A percentile compares a stretch with the other conserved stretches of the same genome.
Evolutionary conservation across 2,888 invertebrate genomes (phyloP).

Genomic region (Itoplectis maculator): DNA sequence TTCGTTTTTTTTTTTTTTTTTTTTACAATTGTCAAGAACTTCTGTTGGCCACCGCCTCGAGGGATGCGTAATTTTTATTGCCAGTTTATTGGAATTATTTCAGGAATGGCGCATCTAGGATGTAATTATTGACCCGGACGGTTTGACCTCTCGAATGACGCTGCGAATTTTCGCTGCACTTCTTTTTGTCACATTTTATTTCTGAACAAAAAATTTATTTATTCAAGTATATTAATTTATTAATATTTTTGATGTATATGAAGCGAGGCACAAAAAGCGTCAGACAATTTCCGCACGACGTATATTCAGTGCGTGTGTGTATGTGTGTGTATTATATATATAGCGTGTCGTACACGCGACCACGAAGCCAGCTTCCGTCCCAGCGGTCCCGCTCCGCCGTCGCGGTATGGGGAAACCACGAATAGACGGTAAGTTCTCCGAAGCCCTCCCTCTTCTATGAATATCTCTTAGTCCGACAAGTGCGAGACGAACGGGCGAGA

Average conservation of each 20-base stretch:
- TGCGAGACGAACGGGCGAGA: constrained; percentile 59
- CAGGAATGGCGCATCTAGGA: not conserved
- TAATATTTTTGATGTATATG: too few relatives aligned
- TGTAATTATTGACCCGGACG: not conserved
- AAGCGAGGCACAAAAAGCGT: too few relatives aligned
- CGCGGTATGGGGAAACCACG: constrained; percentile 81
- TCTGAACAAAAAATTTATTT: too few relatives aligned
- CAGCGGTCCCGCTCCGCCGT: constrained; percentile 50
- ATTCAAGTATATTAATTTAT: too few relatives aligned
- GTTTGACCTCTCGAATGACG: too few relatives aligned
- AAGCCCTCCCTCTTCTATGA: constrained; percentile 81
- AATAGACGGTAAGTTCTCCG: constrained; percentile 81
- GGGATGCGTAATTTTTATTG: not conserved
- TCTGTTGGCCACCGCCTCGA: not conserved
- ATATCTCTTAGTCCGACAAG: constrained; percentile 76
- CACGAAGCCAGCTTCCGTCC: constrained; percentile 46
- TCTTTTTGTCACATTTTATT: too few relatives aligned
- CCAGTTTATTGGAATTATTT: not conserved
- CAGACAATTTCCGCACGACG: not conserved
- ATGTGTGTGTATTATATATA: not conserved
- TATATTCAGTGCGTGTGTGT: not conserved
- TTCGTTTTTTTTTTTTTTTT: too few relatives aligned
- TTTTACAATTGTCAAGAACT: not conserved
- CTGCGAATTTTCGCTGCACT: too few relatives aligned
- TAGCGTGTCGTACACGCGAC: constrained; percentile 10